Percentiles rank a stretch among this genome's conserved stretches.
Evolutionary conservation across 2,797 vertebrate species (phyloP).

Genomic region (Melanotaenia boesemani): DNA sequence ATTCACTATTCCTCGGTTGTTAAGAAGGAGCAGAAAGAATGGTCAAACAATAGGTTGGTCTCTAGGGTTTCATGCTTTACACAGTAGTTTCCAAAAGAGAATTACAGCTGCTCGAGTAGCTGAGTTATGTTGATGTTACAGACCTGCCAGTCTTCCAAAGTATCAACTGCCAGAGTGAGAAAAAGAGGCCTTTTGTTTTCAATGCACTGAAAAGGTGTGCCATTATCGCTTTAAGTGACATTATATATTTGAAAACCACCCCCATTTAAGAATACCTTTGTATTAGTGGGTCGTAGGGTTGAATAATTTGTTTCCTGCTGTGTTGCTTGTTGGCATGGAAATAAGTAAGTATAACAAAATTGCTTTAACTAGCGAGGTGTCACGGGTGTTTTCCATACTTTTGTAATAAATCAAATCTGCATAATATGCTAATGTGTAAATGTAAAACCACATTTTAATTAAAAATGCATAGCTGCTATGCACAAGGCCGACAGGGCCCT

Average conservation of each 20-base stretch:
- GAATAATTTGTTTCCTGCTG: not conserved
- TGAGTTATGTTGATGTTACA: not conserved
- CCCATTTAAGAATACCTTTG: too few species aligned
- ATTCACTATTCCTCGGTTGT: constrained; percentile 19
- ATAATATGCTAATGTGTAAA: not conserved
- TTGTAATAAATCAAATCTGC: not conserved
- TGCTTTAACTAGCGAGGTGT: not conserved
- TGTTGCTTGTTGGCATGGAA: not conserved
- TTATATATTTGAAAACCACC: not conserved
- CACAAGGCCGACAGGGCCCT: not conserved
- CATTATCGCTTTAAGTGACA: not conserved
- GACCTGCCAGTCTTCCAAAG: not conserved
- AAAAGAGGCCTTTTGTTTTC: not conserved
- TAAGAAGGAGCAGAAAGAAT: constrained; percentile 24
- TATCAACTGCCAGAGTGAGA: not conserved
- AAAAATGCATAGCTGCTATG: not conserved
- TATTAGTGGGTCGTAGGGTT: too few species aligned
- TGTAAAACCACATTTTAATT: not conserved
- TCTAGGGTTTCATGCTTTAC: constrained; percentile 19
- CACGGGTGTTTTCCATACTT: not conserved
- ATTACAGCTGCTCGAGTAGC: not conserved
- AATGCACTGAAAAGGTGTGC: not conserved
- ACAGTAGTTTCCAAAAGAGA: constrained; percentile 12
- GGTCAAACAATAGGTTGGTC: constrained; percentile 4
- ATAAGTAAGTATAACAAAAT: not conserved